These are phyloP conservation scores for Lindbergichthys nudifrons DNA, from an alignment of 2,797 vertebrate species.

Conservation along the genomic window DNA sequence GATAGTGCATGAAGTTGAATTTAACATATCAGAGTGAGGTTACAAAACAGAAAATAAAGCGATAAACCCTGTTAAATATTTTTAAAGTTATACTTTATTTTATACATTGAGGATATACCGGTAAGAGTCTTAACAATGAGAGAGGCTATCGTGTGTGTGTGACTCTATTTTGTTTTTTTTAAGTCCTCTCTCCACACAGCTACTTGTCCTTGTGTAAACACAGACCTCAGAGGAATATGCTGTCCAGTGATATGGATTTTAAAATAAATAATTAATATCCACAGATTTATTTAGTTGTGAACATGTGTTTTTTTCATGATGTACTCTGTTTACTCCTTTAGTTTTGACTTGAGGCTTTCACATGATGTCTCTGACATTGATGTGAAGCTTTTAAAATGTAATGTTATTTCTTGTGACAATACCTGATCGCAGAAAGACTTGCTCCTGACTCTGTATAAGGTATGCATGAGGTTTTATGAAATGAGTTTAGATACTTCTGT, in stretches of 20 bases:
- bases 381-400: not conserved
- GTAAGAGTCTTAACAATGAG: no score
- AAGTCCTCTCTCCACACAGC: not conserved
- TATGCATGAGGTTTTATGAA: constrained; percentile 30
- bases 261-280: constrained; percentile 28
- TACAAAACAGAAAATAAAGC: not conserved
- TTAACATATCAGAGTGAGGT: not conserved
- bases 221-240: constrained; percentile 14
- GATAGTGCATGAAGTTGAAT: no score
- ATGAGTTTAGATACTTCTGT: constrained; percentile 42
- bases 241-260: constrained; percentile 13
- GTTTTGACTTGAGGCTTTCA: not conserved
- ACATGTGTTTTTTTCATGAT: constrained; percentile 16
- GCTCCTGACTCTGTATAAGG: constrained; percentile 23
- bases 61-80: not conserved
- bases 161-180: not conserved
- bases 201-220: constrained; percentile 22
- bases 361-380: constrained; percentile 12
- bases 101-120: not conserved
- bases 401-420: constrained; percentile 12
- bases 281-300: constrained; percentile 13
- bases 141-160: not conserved
- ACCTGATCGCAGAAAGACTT: constrained; percentile 5
- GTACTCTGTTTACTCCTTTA: not conserved
- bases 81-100: not conserved